Conservation (phyloP, 2,888 invertebrate species). For the Silvanus unidentatus region DNA sequence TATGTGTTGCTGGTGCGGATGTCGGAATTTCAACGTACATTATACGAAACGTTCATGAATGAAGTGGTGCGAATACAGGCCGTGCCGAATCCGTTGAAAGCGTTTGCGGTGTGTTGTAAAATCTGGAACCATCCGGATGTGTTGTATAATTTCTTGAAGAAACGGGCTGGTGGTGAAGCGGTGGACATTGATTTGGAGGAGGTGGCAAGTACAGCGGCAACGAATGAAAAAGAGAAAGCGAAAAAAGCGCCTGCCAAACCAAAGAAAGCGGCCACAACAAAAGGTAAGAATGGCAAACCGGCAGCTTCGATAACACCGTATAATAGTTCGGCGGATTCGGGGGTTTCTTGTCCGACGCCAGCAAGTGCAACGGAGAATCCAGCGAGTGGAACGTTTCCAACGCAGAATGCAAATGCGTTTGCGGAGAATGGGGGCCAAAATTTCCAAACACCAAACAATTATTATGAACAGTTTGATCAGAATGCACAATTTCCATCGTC, state of each 20-base stretch:
- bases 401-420: background rate
- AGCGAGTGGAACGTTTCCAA: background rate
- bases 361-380: conserved; percentile 10
- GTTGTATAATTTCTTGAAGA: conserved; percentile 78
- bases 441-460: conserved; percentile 26
- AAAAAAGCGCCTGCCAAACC: conserved; percentile 41
- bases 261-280: conserved; percentile 43
- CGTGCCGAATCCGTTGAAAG: conserved; percentile 92
- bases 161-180: conserved; percentile 70
- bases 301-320: conserved; percentile 53
- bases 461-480: conserved; percentile 27
- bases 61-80: conserved; percentile 80
- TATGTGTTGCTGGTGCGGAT: conserved; percentile 84
- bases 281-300: conserved; percentile 47
- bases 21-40: conserved; percentile 81
- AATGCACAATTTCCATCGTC: conserved; percentile 21
- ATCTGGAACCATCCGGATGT: conserved; percentile 96
- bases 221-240: conserved; percentile 26
- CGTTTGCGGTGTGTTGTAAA: conserved; percentile 98
- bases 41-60: conserved; percentile 92
- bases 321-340: conserved; percentile 27
- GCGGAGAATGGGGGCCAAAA: conserved; percentile 8
- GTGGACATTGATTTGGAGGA: conserved; percentile 80
- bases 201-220: conserved; percentile 51
- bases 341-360: background rate